Evolutionary conservation across 2,797 vertebrate species (phyloP).

Genomic region (Sebastes glaucus): DNA sequence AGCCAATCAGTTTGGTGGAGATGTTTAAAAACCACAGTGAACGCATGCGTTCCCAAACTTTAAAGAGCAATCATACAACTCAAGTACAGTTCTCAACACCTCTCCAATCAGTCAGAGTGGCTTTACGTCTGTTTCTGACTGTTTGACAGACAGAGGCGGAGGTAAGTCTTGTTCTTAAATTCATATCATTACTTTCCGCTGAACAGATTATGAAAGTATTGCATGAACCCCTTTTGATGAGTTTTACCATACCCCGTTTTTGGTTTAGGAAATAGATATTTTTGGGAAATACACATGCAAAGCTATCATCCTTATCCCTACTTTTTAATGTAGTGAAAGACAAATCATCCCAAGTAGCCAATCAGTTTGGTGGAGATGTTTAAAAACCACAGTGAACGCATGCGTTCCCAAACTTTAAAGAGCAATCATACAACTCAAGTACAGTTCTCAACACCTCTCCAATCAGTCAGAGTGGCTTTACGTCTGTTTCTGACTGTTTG

Average conservation of each 20-base stretch:
- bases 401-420: background rate
- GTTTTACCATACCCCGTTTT: background rate
- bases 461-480: constrained; percentile 26
- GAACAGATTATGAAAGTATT: too few species aligned
- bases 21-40: background rate
- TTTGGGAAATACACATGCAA: background rate
- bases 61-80: constrained; percentile 12
- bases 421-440: constrained; percentile 25
- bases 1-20: constrained; percentile 1
- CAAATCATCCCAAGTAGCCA: constrained; percentile 11
- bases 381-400: background rate
- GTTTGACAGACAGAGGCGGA: background rate
- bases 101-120: constrained; percentile 42
- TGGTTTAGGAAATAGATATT: background rate
- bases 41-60: background rate
- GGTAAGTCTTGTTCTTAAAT: too few species aligned
- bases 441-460: constrained; percentile 25
- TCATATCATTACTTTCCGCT: too few species aligned
- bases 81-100: constrained; percentile 13
- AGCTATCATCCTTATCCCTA: background rate
- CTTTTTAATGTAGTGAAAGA: background rate
- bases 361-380: background rate
- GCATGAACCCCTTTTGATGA: too few species aligned
- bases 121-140: background rate
- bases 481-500: background rate